phyloP scores from a whole-genome alignment of 2,797 vertebrate species.

The Pseudochaenichthys georgianus region DNA sequence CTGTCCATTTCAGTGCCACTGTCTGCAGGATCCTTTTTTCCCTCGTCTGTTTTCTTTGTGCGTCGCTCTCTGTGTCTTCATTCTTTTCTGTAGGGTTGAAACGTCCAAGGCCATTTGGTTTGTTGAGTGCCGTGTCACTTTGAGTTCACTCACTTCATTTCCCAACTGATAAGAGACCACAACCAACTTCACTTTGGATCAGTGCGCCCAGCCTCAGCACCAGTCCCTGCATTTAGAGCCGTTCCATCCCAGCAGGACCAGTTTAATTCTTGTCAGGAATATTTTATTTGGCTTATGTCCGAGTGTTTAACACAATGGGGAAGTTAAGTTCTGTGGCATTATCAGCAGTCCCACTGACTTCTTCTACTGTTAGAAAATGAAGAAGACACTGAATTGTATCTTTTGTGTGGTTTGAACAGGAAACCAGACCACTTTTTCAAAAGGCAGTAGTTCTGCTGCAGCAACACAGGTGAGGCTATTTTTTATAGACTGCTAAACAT shows the following conservation, averaged over 20 bases:
- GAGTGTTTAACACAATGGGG: slow-evolving; percentile 29
- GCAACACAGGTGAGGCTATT: slow-evolving; percentile 70
- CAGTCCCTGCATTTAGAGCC: slow-evolving; percentile 12
- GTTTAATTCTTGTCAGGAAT: slow-evolving; percentile 34
- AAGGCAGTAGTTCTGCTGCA: slow-evolving; percentile 29
- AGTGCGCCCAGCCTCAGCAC: slow-evolving; percentile 32
- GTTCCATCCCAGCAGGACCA: slow-evolving; percentile 19
- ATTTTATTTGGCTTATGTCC: slow-evolving; percentile 32
- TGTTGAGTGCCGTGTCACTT: slow-evolving; percentile 65
- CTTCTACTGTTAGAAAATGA: not conserved
- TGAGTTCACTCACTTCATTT: slow-evolving; percentile 52
- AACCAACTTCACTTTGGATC: slow-evolving; percentile 62
- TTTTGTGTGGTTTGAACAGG: slow-evolving; percentile 54
- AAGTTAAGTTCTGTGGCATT: not conserved
- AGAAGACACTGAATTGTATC: slow-evolving; percentile 12
- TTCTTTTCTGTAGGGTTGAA: slow-evolving; percentile 32
- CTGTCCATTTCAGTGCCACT: slow-evolving; percentile 41
- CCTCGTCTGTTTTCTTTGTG: slow-evolving; percentile 19
- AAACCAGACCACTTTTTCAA: slow-evolving; percentile 63
- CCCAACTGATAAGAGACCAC: slow-evolving; percentile 56
- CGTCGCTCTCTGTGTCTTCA: not conserved
- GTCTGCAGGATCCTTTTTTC: slow-evolving; percentile 25
- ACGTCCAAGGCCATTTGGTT: slow-evolving; percentile 72
- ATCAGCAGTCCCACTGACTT: not conserved
- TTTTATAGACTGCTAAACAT: not conserved